Evolutionary conservation across 1,140 invertebrate species (phyloP).

Genomic region (Hypothenemus hampei): DNA sequence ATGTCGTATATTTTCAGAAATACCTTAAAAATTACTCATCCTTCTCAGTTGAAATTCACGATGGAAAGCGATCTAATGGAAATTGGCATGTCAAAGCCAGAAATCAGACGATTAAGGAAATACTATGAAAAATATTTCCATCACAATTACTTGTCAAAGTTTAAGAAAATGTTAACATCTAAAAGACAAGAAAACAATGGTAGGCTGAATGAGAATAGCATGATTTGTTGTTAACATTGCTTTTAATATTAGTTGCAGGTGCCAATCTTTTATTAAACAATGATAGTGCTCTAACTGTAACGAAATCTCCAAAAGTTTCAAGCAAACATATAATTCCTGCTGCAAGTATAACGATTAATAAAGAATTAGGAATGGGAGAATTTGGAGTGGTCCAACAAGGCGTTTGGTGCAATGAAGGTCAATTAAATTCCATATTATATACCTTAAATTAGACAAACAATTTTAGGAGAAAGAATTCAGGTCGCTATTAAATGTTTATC

Average conservation of each 20-base stretch:
- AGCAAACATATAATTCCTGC: slow-evolving; percentile 94
- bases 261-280: slow-evolving; percentile 31
- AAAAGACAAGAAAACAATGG: slow-evolving; percentile 55
- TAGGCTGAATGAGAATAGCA: too few species aligned
- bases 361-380: slow-evolving; percentile 92
- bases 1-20: slow-evolving; percentile 46
- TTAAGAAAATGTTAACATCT: slow-evolving; percentile 69
- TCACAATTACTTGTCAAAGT: slow-evolving; percentile 86
- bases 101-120: slow-evolving; percentile 88
- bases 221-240: too few species aligned
- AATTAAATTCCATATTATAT: slow-evolving; percentile 41
- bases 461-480: slow-evolving; percentile 58
- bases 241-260: slow-evolving; percentile 35
- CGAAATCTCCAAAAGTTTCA: slow-evolving; percentile 56
- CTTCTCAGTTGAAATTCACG: slow-evolving; percentile 96
- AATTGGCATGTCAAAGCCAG: slow-evolving; percentile 93
- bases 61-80: slow-evolving; percentile 85
- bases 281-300: slow-evolving; percentile 34
- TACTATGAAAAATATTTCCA: slow-evolving; percentile 91
- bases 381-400: slow-evolving; percentile 98
- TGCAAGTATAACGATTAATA: slow-evolving; percentile 89
- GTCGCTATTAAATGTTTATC: slow-evolving; percentile 97
- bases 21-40: slow-evolving; percentile 74
- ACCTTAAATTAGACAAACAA: not conserved
- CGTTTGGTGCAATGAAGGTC: slow-evolving; percentile 93